Percentiles rank a stretch among this genome's conserved stretches.
These are phyloP conservation scores for Physella acuta DNA, from an alignment of 1,140 invertebrate genomes.

Conservation along the genomic window DNA sequence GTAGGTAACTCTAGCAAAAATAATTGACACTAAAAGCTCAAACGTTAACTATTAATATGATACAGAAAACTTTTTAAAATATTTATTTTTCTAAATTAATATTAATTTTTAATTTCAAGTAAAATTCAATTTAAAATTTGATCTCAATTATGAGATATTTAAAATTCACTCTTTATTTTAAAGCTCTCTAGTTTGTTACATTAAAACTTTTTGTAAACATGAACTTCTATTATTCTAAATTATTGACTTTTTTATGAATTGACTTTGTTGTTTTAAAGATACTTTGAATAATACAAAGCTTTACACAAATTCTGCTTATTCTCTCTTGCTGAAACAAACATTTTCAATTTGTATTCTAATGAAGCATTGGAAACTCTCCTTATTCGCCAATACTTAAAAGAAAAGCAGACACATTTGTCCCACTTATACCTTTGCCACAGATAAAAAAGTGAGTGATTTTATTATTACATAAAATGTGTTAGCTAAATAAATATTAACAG, in stretches of 20 bases:
- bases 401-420: slow-evolving; percentile 36
- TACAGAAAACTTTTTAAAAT: background rate
- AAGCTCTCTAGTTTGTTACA: background rate
- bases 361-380: slow-evolving; percentile 4
- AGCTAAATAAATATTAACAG: background rate
- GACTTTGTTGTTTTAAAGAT: background rate
- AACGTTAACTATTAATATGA: background rate
- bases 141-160: background rate
- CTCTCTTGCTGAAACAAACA: background rate
- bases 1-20: background rate
- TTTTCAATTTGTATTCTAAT: background rate
- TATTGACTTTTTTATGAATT: background rate
- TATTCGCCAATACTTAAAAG: slow-evolving; percentile 10
- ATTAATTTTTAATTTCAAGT: background rate
- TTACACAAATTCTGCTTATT: background rate
- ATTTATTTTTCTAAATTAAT: background rate
- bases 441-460: slow-evolving; percentile 27
- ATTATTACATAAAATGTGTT: background rate
- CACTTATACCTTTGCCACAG: slow-evolving; percentile 30
- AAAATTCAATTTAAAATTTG: background rate
- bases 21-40: background rate
- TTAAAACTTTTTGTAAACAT: background rate
- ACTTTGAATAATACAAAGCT: background rate
- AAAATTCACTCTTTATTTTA: background rate
- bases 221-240: background rate